A percentile compares a stretch with the other conserved stretches of the same genome.
phyloP scores from a whole-genome alignment of 2,888 invertebrate species.

The Lypha dubia region DNA sequence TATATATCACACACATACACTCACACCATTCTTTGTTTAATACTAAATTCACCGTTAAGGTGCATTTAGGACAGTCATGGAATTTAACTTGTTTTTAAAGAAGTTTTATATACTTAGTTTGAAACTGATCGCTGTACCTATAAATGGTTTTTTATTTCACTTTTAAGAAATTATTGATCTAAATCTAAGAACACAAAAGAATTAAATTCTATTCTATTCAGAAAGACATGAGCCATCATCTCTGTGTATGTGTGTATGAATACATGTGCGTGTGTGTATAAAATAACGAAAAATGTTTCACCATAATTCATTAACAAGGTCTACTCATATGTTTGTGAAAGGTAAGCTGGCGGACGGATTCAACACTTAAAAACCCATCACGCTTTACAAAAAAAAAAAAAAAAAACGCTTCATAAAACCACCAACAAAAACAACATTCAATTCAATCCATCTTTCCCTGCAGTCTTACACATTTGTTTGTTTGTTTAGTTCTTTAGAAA shows the following conservation, averaged over 20 bases:
- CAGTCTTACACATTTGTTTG: conserved; percentile 10
- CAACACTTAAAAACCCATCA: conserved; percentile 13
- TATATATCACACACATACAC: background rate
- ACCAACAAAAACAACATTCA: background rate
- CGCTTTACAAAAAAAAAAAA: conserved; percentile 30
- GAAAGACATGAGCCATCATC: background rate
- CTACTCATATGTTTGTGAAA: conserved; percentile 11
- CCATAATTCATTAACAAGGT: background rate
- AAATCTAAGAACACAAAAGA: background rate
- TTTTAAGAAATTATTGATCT: background rate
- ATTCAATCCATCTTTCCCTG: background rate
- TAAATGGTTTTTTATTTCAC: conserved; percentile 5
- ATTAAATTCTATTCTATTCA: background rate
- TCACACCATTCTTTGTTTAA: background rate
- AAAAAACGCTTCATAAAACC: conserved; percentile 18
- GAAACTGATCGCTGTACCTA: background rate
- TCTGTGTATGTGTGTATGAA: background rate
- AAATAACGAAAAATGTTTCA: background rate
- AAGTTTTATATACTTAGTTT: background rate
- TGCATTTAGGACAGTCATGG: background rate
- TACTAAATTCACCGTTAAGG: conserved; percentile 16
- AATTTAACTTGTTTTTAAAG: background rate
- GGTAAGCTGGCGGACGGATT: background rate
- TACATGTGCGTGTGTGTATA: background rate
- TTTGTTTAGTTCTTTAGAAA: conserved; percentile 7